Conservation (phyloP, 2,888 invertebrate species). For the Lordiphosa fenestrarum region DNA sequence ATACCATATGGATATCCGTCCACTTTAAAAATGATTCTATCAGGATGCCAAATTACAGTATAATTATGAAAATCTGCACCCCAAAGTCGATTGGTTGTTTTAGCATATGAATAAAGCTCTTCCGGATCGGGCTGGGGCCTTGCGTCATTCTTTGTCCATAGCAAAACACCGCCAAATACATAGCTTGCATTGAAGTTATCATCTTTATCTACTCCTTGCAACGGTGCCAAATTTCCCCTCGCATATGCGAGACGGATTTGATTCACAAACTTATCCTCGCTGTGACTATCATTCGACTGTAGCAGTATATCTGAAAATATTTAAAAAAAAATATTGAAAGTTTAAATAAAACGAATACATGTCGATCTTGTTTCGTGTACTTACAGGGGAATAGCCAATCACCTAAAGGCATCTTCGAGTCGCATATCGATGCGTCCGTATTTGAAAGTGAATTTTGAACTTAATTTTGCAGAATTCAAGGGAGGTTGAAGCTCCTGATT, state of each 20-base stretch:
- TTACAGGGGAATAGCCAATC: constrained; percentile 39
- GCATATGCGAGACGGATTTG: constrained; percentile 28
- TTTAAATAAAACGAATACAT: background rate
- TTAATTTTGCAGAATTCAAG: constrained; percentile 17
- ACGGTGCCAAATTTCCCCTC: constrained; percentile 20
- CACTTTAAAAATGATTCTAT: constrained; percentile 34
- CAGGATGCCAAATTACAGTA: constrained; percentile 33
- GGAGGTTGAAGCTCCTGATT: background rate
- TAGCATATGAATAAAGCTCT: background rate
- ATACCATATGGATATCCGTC: constrained; percentile 21
- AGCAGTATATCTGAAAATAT: constrained; percentile 29
- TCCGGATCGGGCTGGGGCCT: background rate
- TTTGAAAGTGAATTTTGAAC: constrained; percentile 19
- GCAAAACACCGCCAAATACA: constrained; percentile 19
- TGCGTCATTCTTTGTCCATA: background rate
- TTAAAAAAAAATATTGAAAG: background rate
- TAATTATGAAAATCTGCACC: constrained; percentile 32
- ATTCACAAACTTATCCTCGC: background rate
- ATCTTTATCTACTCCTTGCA: background rate
- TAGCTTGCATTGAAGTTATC: constrained; percentile 16
- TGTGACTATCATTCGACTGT: background rate
- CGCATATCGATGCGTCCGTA: constrained; percentile 36
- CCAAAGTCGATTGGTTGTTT: too few relatives aligned
- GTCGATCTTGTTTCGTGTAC: constrained; percentile 9
- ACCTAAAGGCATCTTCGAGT: constrained; percentile 27